Base-by-base conservation (phyloP, 1,140 invertebrate species). In the Mizuhopecten yessoensis region DNA sequence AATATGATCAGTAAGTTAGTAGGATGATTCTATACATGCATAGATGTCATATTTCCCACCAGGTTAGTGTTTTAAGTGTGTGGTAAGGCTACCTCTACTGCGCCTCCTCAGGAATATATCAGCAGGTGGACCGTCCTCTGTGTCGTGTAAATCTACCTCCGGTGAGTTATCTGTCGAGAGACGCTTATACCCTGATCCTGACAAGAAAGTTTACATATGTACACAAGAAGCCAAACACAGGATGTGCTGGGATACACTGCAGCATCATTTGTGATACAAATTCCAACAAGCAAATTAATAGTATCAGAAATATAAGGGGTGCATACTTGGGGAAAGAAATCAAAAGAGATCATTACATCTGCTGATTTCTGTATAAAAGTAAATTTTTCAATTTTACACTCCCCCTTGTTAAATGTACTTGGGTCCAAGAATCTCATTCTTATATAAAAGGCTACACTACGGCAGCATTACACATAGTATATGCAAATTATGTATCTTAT, bases 111-210 rank as follows among this genome's bases (percentile, higher is more conserved):
- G 57, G 88, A 92, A 89, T 15, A 94, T 91, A 42, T 95, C 95
- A 34, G 94, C 86, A 57, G 95, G 91, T 34, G 93, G 93, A 34
- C 94, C 95, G 89, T 95, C 94, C 86, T 94, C 94, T 10, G 94
- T 92, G 86, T 95, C 94, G 17, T 92, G 88, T 23, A 95, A 34
- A 11, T 93, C 92, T 23, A 95, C 93, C 86, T 94, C 94, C 15
- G 91, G 86, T 23, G 91, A 91, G 57, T 89, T 87, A 42, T 92
- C 91, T 87, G 93, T 90, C 17, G 92, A 93, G 57, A 89, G 90
- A 20, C 93, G 88, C 34, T 92, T 92, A 87, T 75, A 42, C 86
- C 91, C 91, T 92, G 91, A 33, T 17, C 34, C 34, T 39, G 87
- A 88, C 36, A 75, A 75, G 57, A 75, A 75, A 75, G 57, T 39